phyloP scores from a whole-genome alignment of 2,888 invertebrate species.

The Atherix ibis region DNA sequence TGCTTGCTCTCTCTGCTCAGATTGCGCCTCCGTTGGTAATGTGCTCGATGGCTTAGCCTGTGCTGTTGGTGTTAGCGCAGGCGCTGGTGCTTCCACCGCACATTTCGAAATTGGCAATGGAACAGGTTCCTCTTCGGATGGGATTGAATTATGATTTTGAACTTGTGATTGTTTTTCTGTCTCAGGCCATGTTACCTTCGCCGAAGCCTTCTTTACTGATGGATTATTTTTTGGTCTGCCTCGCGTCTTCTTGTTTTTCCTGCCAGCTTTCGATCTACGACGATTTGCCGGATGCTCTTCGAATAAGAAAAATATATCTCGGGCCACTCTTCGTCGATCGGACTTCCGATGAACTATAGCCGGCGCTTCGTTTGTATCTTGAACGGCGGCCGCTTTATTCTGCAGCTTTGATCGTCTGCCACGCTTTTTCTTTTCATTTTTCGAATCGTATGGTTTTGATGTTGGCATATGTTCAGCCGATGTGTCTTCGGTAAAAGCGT shows the following conservation, averaged over 20 bases:
- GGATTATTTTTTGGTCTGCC: not conserved
- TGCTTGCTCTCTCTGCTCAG: no score
- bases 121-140: not conserved
- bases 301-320: slow-evolving; percentile 29
- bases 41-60: not conserved
- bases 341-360: slow-evolving; percentile 23
- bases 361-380: slow-evolving; percentile 1
- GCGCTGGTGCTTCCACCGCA: not conserved
- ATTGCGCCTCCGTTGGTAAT: not conserved
- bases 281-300: slow-evolving; percentile 25
- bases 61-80: slow-evolving; percentile 4
- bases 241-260: not conserved
- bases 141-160: not conserved
- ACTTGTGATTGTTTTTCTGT: not conserved
- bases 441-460: no score
- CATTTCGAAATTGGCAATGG: no score
- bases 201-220: no score
- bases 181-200: not conserved
- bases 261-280: slow-evolving; percentile 9
- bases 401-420: not conserved
- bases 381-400: slow-evolving; percentile 1
- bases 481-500: no score
- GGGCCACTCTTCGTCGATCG: slow-evolving; percentile 28
- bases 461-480: no score
- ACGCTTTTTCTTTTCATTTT: slow-evolving; percentile 2